Evolutionary conservation across 2,113 vertebrate species (phyloP).

Genomic region (Carlito syrichta): DNA sequence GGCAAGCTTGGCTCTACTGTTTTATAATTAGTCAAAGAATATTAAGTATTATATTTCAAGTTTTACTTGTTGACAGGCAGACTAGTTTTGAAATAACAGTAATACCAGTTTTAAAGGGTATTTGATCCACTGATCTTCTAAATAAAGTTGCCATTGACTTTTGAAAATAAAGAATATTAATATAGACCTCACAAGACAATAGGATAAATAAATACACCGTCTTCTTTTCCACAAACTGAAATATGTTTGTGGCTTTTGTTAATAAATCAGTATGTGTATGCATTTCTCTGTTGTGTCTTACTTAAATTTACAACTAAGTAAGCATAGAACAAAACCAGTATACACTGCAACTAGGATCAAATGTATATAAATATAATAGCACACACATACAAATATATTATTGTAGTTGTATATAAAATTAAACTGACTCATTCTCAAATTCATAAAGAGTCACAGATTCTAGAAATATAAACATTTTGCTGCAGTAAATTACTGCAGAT

Average conservation of each 20-base stretch:
- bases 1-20: not conserved
- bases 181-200: slow-evolving; percentile 56
- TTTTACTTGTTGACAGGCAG: not conserved
- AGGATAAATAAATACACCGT: slow-evolving; percentile 64
- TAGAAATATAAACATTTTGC: slow-evolving; percentile 64
- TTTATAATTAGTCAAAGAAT: slow-evolving; percentile 46
- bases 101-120: slow-evolving; percentile 17
- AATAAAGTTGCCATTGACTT: slow-evolving; percentile 68
- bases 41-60: slow-evolving; percentile 22
- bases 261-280: slow-evolving; percentile 43
- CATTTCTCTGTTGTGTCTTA: slow-evolving; percentile 57
- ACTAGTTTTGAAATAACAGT: not conserved
- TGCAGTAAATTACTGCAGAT: slow-evolving; percentile 69
- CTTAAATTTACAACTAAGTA: slow-evolving; percentile 71
- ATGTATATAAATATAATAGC: slow-evolving; percentile 21
- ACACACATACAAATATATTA: not conserved
- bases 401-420: slow-evolving; percentile 59
- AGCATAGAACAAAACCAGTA: slow-evolving; percentile 53
- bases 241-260: slow-evolving; percentile 67
- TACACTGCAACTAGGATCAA: slow-evolving; percentile 51
- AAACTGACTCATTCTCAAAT: slow-evolving; percentile 73
- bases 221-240: slow-evolving; percentile 71
- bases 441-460: slow-evolving; percentile 44
- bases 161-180: slow-evolving; percentile 68
- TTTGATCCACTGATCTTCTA: slow-evolving; percentile 69